These are phyloP conservation scores for Nesogale talazaci DNA, from an alignment of 2,113 vertebrate species.

Conservation along the genomic window DNA sequence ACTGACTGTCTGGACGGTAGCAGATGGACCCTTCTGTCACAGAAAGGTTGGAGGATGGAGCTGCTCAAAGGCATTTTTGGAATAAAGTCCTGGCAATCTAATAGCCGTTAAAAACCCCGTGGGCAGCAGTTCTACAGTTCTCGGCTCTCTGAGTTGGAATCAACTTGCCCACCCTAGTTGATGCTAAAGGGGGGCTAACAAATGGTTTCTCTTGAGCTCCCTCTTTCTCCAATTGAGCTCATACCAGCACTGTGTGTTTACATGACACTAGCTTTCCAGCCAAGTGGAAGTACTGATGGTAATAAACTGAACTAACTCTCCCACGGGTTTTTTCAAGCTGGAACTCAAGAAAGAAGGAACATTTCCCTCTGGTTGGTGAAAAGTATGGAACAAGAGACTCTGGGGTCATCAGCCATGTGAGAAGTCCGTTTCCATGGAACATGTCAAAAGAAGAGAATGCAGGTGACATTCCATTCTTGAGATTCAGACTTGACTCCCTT, in stretches of 20 bases:
- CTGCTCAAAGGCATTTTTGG: no score
- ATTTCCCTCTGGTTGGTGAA: not conserved
- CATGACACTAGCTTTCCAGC: not conserved
- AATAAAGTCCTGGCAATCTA: no score
- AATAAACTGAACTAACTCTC: not conserved
- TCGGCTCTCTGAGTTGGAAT: not conserved
- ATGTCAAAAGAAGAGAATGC: not conserved
- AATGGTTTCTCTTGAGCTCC: no score
- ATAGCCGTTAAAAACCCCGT: no score
- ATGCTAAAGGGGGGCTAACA: not conserved
- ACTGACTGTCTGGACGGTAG: no score
- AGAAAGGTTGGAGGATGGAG: no score
- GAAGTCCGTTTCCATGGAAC: not conserved
- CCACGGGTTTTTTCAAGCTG: not conserved
- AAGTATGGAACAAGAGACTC: not conserved
- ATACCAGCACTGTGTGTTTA: no score
- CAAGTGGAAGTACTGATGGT: not conserved
- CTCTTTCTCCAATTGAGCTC: no score
- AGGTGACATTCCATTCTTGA: not conserved
- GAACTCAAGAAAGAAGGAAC: constrained; percentile 12
- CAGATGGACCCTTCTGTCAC: no score
- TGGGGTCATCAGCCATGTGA: not conserved
- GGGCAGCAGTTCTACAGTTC: not conserved
- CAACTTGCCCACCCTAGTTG: no score
- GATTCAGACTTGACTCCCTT: not conserved